Percentiles rank a stretch among this genome's conserved stretches.
Evolutionary conservation across 2,888 invertebrate genomes (phyloP).

Genomic region (Timandra comae): DNA sequence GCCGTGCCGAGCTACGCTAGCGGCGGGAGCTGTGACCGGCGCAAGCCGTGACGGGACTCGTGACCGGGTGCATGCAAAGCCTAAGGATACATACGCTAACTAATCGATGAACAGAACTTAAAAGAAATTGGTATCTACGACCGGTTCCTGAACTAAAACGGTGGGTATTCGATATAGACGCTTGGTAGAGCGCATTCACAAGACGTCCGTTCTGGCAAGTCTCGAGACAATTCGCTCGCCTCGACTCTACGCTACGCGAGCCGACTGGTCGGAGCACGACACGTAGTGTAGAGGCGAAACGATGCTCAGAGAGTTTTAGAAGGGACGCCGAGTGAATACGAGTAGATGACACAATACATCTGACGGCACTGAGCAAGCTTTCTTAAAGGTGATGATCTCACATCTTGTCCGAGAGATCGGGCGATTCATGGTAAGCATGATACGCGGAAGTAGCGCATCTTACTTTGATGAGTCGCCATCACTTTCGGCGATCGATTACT

Average conservation of each 20-base stretch:
- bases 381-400: slow-evolving; percentile 65
- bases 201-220: slow-evolving; percentile 38
- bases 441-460: slow-evolving; percentile 25
- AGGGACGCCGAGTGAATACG: slow-evolving; percentile 52
- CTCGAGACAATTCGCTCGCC: slow-evolving; percentile 32
- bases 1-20: slow-evolving; percentile 75
- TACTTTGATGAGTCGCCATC: slow-evolving; percentile 60
- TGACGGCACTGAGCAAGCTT: slow-evolving; percentile 78
- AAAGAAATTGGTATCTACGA: slow-evolving; percentile 70
- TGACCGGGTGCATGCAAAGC: slow-evolving; percentile 75
- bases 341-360: slow-evolving; percentile 78
- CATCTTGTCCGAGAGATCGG: slow-evolving; percentile 59
- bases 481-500: slow-evolving; percentile 61
- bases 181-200: slow-evolving; percentile 70
- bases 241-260: slow-evolving; percentile 25
- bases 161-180: slow-evolving; percentile 73
- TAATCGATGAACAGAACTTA: slow-evolving; percentile 73
- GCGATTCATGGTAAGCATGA: slow-evolving; percentile 55
- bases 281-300: slow-evolving; percentile 35
- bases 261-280: slow-evolving; percentile 8
- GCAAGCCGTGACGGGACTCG: slow-evolving; percentile 66
- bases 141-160: slow-evolving; percentile 68
- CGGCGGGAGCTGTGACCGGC: slow-evolving; percentile 61
- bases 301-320: slow-evolving; percentile 29
- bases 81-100: slow-evolving; percentile 72